Conservation (phyloP, 2,888 invertebrate species). For the Leucophora obtusa region DNA sequence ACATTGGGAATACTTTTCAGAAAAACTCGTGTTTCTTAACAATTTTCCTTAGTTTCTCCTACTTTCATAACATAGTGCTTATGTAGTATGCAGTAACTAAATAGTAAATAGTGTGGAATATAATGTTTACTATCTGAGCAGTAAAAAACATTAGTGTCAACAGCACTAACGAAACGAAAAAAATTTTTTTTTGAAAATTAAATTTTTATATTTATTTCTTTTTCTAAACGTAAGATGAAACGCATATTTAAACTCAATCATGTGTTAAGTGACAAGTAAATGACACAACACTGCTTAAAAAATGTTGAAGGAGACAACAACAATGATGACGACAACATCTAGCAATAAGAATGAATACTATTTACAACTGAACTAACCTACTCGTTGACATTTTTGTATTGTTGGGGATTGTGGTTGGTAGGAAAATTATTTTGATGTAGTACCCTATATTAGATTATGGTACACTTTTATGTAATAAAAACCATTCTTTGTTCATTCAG, state of each 20-base stretch:
- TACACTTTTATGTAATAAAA: no score
- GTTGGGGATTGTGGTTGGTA: constrained; percentile 17
- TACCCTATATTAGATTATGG: not conserved
- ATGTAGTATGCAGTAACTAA: not conserved
- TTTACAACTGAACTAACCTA: constrained; percentile 20
- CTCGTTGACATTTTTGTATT: constrained; percentile 44
- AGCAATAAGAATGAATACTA: constrained; percentile 7
- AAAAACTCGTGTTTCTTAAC: no score
- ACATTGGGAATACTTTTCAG: no score
- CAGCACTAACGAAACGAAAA: constrained; percentile 27
- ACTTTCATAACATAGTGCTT: not conserved
- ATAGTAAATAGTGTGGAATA: constrained; percentile 1
- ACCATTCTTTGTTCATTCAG: no score
- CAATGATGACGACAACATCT: constrained; percentile 23
- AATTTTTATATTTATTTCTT: constrained; percentile 44
- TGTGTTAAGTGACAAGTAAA: constrained; percentile 73
- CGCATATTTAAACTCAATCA: constrained; percentile 70
- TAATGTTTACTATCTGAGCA: constrained; percentile 31
- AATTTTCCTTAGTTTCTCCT: not conserved
- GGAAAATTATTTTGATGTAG: not conserved
- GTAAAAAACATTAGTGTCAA: constrained; percentile 52
- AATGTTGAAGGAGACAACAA: constrained; percentile 38
- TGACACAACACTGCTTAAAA: constrained; percentile 67
- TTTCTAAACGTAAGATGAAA: constrained; percentile 52
- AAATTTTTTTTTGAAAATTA: constrained; percentile 31